A percentile compares a stretch with the other conserved stretches of the same genome.
These are phyloP conservation scores for Papilio elwesi DNA, from an alignment of 2,888 invertebrate genomes.

Conservation along the genomic window DNA sequence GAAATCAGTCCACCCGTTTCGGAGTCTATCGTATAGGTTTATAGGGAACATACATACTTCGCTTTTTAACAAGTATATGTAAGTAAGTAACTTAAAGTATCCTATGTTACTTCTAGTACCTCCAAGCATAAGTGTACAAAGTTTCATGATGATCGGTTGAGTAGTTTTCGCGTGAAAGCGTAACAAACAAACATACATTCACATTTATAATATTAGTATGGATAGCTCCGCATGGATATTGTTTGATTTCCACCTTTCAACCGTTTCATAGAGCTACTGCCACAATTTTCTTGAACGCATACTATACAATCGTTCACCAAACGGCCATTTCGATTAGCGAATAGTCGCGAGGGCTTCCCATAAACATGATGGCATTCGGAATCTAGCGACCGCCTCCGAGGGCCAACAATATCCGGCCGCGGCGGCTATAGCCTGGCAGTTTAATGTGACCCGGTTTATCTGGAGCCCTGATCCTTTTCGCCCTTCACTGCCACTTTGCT, in stretches of 20 bases:
- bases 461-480: conserved; percentile 37
- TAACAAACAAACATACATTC: no score
- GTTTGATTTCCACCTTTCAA: conserved; percentile 3
- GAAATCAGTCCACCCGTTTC: no score
- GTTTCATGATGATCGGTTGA: no score
- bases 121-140: no score
- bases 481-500: conserved; percentile 25
- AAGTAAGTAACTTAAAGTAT: no score
- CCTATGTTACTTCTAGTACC: no score
- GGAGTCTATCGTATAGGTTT: no score
- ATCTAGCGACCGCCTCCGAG: conserved; percentile 29
- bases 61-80: no score
- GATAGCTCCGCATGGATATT: conserved; percentile 5
- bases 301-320: conserved; percentile 18
- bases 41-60: no score
- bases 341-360: conserved; percentile 27
- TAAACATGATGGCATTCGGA: conserved; percentile 31
- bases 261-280: neutral
- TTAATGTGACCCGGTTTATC: conserved; percentile 46
- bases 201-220: conserved; percentile 3
- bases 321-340: conserved; percentile 25
- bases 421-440: conserved; percentile 37
- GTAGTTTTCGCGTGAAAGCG: no score
- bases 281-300: conserved; percentile 21
- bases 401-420: conserved; percentile 38